Evolutionary conservation across 2,888 invertebrate genomes (phyloP).

Genomic region (Drosophila meridiana): DNA sequence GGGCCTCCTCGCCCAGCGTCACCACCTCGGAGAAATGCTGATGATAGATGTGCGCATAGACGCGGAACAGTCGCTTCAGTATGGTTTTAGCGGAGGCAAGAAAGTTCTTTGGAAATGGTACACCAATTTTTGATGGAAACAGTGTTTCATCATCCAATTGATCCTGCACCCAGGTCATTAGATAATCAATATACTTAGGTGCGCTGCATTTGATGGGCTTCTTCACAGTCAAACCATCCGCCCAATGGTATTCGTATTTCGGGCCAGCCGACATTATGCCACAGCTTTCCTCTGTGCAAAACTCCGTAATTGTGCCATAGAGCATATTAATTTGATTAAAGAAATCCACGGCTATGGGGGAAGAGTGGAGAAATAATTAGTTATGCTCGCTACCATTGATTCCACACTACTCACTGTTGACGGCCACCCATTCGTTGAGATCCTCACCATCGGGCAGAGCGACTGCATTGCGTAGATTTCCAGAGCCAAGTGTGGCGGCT

Average conservation of each 20-base stretch:
- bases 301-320: slow-evolving; percentile 99
- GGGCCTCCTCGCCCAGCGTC: slow-evolving; percentile 98
- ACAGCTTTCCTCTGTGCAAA: slow-evolving; percentile 98
- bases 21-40: slow-evolving; percentile 99
- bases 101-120: slow-evolving; percentile 99
- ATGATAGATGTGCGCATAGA: slow-evolving; percentile 99
- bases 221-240: slow-evolving; percentile 98
- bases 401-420: slow-evolving; percentile 93
- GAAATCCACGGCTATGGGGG: slow-evolving; percentile 95
- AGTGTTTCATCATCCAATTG: slow-evolving; percentile 99
- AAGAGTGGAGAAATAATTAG: background rate
- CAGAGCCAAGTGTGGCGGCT: slow-evolving; percentile 98
- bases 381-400: background rate
- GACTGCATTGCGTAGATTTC: slow-evolving; percentile 97
- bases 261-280: slow-evolving; percentile 99
- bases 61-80: slow-evolving; percentile 98
- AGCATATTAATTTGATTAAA: slow-evolving; percentile 99
- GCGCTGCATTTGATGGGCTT: slow-evolving; percentile 99
- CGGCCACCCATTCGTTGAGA: slow-evolving; percentile 99
- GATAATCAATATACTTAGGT: slow-evolving; percentile 99
- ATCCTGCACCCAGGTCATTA: slow-evolving; percentile 99
- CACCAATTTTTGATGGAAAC: slow-evolving; percentile 99
- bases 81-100: slow-evolving; percentile 98
- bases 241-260: slow-evolving; percentile 99
- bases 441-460: slow-evolving; percentile 99